phyloP scores from a whole-genome alignment of 2,797 vertebrate genomes.

The Coluber constrictor region DNA sequence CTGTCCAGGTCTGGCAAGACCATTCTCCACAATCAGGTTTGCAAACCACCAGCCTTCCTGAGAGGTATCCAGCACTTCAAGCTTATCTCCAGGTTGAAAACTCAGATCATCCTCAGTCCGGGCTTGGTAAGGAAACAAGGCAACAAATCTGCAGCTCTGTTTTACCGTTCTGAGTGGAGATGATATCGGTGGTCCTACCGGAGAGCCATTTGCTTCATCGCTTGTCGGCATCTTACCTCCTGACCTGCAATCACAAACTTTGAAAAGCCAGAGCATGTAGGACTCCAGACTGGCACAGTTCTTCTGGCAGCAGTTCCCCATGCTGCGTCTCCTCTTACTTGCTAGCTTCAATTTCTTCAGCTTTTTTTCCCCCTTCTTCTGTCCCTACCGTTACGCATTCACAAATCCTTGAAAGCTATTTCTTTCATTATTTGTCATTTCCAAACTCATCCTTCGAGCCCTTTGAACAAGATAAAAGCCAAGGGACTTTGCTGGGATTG shows the following conservation, averaged over 20 bases:
- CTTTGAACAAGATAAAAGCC: slow-evolving; percentile 9
- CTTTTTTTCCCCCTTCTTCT: neutral
- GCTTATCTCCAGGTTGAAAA: slow-evolving; percentile 79
- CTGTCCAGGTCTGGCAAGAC: slow-evolving; percentile 45
- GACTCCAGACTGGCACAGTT: slow-evolving; percentile 50
- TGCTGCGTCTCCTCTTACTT: slow-evolving; percentile 20
- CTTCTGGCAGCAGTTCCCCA: slow-evolving; percentile 62
- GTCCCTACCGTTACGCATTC: neutral
- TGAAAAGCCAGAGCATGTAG: slow-evolving; percentile 55
- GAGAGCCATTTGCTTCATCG: neutral
- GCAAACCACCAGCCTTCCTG: slow-evolving; percentile 86
- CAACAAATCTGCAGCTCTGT: slow-evolving; percentile 71
- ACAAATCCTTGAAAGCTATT: slow-evolving; percentile 16
- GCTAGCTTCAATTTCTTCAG: slow-evolving; percentile 14
- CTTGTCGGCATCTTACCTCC: slow-evolving; percentile 21
- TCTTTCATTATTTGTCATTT: slow-evolving; percentile 25
- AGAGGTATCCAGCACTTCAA: slow-evolving; percentile 76
- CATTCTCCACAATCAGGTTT: slow-evolving; percentile 71
- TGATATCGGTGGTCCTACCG: neutral
- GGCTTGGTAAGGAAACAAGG: slow-evolving; percentile 84
- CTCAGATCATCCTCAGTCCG: slow-evolving; percentile 87
- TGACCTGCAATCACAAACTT: neutral
- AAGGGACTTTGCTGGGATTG: slow-evolving; percentile 5
- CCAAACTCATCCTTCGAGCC: neutral
- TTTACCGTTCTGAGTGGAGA: neutral